Evolutionary conservation across 1,140 invertebrate species (phyloP).

Genomic region (Mycetomoellerius zeteki): DNA sequence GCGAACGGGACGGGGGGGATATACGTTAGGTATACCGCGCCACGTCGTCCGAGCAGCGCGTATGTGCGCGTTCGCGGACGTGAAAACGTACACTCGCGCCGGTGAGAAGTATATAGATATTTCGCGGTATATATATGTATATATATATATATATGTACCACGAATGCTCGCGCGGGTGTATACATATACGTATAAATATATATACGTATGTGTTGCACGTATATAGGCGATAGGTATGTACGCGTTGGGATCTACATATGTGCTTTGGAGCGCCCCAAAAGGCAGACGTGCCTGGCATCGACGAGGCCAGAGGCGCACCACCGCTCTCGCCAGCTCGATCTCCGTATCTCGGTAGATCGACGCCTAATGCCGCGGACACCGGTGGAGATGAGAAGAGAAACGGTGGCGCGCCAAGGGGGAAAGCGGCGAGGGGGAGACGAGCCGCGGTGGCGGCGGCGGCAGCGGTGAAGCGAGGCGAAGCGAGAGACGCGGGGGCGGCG

Average conservation of each 20-base stretch:
- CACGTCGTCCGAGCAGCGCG: conserved; percentile 61
- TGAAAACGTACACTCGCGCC: conserved; percentile 53
- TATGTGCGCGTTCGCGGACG: conserved; percentile 42
- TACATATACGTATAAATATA: conserved; percentile 30
- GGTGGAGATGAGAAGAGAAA: conserved; percentile 63
- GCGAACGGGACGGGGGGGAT: conserved; percentile 27
- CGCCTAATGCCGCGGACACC: conserved; percentile 79
- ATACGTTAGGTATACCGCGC: conserved; percentile 64
- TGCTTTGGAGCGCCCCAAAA: conserved; percentile 80
- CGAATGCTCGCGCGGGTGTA: too few species aligned
- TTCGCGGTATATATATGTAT: conserved; percentile 43
- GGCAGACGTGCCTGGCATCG: conserved; percentile 86
- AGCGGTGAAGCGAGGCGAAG: conserved; percentile 59
- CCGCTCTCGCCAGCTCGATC: conserved; percentile 71
- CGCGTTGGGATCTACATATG: conserved; percentile 60
- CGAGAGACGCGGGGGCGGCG: conserved; percentile 45
- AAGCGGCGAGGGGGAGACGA: conserved; percentile 61
- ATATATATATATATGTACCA: neutral
- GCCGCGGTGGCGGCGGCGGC: conserved; percentile 26
- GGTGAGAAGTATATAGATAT: conserved; percentile 51
- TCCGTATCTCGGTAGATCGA: conserved; percentile 79
- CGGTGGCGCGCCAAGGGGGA: conserved; percentile 59
- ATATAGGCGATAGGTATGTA: conserved; percentile 52
- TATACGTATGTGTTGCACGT: neutral
- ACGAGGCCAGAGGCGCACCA: conserved; percentile 79